These are phyloP conservation scores for Coecobrya sp. DNA, from an alignment of 2,888 invertebrate species.

Conservation along the genomic window DNA sequence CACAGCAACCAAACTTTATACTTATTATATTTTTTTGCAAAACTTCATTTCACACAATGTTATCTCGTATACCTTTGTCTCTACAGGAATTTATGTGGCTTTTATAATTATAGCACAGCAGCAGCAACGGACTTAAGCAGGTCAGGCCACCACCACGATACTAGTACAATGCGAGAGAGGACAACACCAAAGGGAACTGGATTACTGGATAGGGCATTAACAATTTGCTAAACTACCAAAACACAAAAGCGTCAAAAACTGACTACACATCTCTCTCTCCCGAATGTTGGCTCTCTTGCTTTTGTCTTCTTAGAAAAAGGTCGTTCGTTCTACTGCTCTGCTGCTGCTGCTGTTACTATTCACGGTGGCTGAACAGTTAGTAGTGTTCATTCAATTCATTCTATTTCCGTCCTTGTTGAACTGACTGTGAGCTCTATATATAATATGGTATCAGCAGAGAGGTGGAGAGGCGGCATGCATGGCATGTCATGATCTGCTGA, in stretches of 20 bases:
- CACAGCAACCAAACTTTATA: neutral
- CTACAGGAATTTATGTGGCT: neutral
- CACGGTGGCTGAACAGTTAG: neutral
- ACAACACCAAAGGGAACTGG: slow-evolving; percentile 57
- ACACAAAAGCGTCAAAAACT: slow-evolving; percentile 9
- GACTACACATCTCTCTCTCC: neutral
- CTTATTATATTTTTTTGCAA: neutral
- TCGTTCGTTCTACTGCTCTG: slow-evolving; percentile 9
- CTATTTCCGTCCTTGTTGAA: neutral
- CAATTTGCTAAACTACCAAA: neutral
- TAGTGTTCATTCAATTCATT: no score
- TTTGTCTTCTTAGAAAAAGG: slow-evolving; percentile 13
- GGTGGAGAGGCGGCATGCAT: neutral
- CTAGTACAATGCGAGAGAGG: neutral
- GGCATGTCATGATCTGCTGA: slow-evolving; percentile 39
- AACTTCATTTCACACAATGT: neutral
- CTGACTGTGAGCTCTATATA: no score
- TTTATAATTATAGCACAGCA: neutral
- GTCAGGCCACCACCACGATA: neutral
- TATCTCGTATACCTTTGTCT: neutral
- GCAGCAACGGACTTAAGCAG: neutral
- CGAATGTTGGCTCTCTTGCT: neutral
- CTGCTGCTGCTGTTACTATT: neutral
- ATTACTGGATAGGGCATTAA: slow-evolving; percentile 60
- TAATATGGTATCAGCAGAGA: neutral